Evolutionary conservation across 1,140 invertebrate genomes (phyloP), one percentile per base, ranked within the genome.

Genomic region (Glossosoma conforme): DNA sequence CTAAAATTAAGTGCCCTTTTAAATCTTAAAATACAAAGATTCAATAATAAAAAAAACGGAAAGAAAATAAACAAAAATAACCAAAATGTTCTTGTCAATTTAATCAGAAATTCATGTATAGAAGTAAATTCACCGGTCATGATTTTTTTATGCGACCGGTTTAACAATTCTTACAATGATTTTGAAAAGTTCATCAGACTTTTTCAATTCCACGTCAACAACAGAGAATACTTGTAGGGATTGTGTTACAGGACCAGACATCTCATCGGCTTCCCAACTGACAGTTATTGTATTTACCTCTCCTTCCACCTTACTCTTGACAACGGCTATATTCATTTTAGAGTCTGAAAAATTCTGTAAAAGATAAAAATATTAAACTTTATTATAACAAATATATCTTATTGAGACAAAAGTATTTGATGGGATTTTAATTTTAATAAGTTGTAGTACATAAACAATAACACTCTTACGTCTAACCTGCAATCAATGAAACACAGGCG

Each of bases 291-390:
- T 44, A 33, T 42, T 42, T 1, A 28, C 25, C 11, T 3, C 13
- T 2, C 28, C 47, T 22, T 50, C 32, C 24, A 4, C 17, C 13
- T 18, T 15, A 21, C 17, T 50, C 18, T 24, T 36, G 15, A 42
- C 15, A 24, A 43, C 32, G 15, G 24, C 21, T 14, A 30, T 24
- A 15, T 42, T 22, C 8, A 15, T 13, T 14, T 21, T 37, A 15
- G 19, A 32, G 13, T 35, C 21, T 8, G 48, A 51, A 36, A 51
- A 51, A 18, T 51, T 44, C 48, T 51, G 41, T 6, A 51, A 51
- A 37, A 4, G 19, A 17, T 38, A 5, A 36, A 15, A 36, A 36
- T 9, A 9, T 6, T 9, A 9, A 15, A 36, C 5, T 36, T 36
- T 36, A 9, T 9, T 9, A 36, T 9, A 36, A 36, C 18, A 36